Evolutionary conservation across 1,140 invertebrate genomes (phyloP).

Genomic region (Trichomalopsis sarcophagae): DNA sequence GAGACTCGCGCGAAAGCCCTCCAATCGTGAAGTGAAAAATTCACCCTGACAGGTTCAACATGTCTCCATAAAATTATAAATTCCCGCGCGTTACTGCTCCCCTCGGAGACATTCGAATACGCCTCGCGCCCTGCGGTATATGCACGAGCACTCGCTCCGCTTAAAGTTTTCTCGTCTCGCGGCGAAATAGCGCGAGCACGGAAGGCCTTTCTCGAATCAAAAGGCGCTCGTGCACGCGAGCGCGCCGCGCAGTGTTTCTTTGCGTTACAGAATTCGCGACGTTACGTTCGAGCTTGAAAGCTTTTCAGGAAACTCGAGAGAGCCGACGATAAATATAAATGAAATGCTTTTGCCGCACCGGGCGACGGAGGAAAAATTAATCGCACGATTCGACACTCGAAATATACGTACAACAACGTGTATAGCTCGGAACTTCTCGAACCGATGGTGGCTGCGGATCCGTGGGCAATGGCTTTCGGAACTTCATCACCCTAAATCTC

Average conservation of each 20-base stretch:
- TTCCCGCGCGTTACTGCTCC: conserved; percentile 6
- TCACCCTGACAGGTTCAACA: background rate
- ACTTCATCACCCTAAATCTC: background rate
- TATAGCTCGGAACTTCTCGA: background rate
- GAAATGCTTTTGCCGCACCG: too few species aligned
- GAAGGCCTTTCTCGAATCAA: background rate
- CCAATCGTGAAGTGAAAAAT: background rate
- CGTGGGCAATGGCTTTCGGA: background rate
- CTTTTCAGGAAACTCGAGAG: background rate
- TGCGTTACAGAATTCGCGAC: background rate
- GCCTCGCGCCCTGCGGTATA: background rate
- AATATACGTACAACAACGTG: background rate
- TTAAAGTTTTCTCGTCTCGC: background rate
- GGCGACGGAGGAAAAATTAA: background rate
- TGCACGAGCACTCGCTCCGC: background rate
- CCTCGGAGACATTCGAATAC: background rate
- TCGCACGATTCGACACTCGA: background rate
- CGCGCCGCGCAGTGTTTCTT: background rate
- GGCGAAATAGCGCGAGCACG: background rate
- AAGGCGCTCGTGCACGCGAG: background rate
- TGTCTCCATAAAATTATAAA: conserved; percentile 15
- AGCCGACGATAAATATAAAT: too few species aligned
- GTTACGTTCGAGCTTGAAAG: background rate
- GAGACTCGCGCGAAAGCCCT: background rate
- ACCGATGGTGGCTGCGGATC: too few species aligned